These are phyloP conservation scores for Apamea epomidion DNA, from an alignment of 2,888 invertebrate genomes.

Conservation along the genomic window DNA sequence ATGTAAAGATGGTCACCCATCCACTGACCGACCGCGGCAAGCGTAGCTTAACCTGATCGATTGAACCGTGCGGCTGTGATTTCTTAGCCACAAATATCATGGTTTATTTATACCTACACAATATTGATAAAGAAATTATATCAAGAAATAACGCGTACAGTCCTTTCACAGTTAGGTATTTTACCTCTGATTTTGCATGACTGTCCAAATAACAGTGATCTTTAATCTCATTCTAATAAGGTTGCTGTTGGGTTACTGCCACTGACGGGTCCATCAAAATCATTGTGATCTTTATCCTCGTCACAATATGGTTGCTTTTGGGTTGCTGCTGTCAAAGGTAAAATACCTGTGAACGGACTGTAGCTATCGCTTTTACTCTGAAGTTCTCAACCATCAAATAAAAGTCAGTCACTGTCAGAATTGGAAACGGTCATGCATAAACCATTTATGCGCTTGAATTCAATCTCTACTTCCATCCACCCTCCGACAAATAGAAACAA, in stretches of 20 bases:
- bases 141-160: not conserved
- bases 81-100: too few relatives aligned
- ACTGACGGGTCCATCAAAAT: not conserved
- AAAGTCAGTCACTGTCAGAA: slow-evolving; percentile 9
- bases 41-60: too few relatives aligned
- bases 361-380: not conserved
- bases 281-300: not conserved
- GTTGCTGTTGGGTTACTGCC: not conserved
- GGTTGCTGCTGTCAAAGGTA: not conserved
- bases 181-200: not conserved
- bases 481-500: not conserved
- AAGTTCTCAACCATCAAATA: slow-evolving; percentile 10
- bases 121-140: not conserved
- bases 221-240: not conserved
- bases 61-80: too few relatives aligned
- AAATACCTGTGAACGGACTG: not conserved
- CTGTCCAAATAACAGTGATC: not conserved
- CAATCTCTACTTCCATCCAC: slow-evolving; percentile 4
- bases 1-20: too few relatives aligned
- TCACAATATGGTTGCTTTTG: not conserved
- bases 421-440: not conserved
- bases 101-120: not conserved
- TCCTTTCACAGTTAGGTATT: not conserved
- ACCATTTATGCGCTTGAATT: slow-evolving; percentile 12
- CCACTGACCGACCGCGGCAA: too few relatives aligned